Evolutionary conservation across 2,113 vertebrate genomes (phyloP).

Genomic region (Bujurquina vittata): DNA sequence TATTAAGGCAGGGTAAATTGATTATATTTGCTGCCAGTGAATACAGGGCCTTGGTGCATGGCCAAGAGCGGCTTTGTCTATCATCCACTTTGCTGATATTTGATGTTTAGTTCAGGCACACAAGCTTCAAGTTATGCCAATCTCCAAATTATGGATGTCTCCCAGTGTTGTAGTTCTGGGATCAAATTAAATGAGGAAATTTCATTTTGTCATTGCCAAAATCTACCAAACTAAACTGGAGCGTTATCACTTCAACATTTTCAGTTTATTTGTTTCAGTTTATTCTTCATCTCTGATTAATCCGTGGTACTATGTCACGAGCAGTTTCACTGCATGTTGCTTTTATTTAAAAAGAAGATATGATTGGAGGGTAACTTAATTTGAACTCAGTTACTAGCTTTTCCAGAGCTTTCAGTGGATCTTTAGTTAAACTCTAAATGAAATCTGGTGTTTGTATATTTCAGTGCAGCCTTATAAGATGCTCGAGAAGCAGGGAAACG

Average conservation of each 20-base stretch:
- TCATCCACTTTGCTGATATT: constrained; percentile 42
- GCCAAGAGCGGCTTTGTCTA: constrained; percentile 40
- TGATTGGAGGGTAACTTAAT: background rate
- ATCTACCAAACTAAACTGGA: constrained; percentile 1
- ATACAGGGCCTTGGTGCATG: constrained; percentile 5
- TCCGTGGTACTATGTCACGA: background rate
- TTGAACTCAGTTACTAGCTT: background rate
- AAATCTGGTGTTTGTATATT: background rate
- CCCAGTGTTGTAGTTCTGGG: background rate
- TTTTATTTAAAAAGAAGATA: background rate
- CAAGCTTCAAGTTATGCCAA: background rate
- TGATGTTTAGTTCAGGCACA: constrained; percentile 9
- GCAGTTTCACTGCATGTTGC: background rate
- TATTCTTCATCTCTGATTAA: background rate
- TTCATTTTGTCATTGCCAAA: background rate
- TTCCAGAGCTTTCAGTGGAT: background rate
- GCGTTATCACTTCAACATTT: background rate
- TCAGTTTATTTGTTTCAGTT: background rate
- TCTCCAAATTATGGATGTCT: background rate
- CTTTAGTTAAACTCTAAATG: background rate
- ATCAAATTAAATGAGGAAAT: constrained; percentile 12
- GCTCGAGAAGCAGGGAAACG: background rate
- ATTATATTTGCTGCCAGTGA: constrained; percentile 39
- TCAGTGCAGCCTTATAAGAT: background rate
- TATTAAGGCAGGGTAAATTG: constrained; percentile 36